A percentile compares a stretch with the other conserved stretches of the same genome.
Evolutionary conservation across 2,113 vertebrate species (phyloP).

Genomic region (Hemiscyllium ocellatum): DNA sequence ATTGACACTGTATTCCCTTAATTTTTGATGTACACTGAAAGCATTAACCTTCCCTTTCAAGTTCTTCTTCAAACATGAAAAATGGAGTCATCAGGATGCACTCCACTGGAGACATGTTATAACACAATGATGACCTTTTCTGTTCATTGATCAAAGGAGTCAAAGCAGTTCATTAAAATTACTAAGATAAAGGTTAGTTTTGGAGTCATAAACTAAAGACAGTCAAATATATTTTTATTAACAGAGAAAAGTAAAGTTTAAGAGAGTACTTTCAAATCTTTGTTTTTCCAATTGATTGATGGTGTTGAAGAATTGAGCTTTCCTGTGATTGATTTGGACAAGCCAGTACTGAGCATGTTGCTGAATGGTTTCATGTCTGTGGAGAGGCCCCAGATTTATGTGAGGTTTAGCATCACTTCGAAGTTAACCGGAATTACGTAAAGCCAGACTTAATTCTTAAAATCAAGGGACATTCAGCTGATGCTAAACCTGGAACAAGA

Average conservation of each 20-base stretch:
- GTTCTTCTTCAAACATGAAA: background rate
- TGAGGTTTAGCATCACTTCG: no score
- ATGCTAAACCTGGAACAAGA: no score
- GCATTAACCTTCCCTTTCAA: slow-evolving; percentile 13
- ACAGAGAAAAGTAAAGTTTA: background rate
- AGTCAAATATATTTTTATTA: background rate
- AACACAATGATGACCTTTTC: background rate
- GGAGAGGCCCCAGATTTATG: no score
- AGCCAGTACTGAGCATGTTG: no score
- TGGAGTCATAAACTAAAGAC: background rate
- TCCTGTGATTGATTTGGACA: no score
- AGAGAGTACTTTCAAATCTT: background rate
- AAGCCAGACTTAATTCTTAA: no score
- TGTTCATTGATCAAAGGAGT: slow-evolving; percentile 17
- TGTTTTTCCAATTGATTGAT: background rate
- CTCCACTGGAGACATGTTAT: background rate
- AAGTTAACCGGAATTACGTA: no score
- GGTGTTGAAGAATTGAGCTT: background rate
- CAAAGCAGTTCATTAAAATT: background rate
- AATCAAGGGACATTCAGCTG: no score
- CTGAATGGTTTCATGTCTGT: no score
- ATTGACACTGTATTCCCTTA: background rate
- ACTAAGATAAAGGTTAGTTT: background rate
- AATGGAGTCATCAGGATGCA: background rate
- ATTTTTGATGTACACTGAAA: background rate